Conservation (phyloP, 2,113 vertebrate species). For the Saccopteryx bilineata region DNA sequence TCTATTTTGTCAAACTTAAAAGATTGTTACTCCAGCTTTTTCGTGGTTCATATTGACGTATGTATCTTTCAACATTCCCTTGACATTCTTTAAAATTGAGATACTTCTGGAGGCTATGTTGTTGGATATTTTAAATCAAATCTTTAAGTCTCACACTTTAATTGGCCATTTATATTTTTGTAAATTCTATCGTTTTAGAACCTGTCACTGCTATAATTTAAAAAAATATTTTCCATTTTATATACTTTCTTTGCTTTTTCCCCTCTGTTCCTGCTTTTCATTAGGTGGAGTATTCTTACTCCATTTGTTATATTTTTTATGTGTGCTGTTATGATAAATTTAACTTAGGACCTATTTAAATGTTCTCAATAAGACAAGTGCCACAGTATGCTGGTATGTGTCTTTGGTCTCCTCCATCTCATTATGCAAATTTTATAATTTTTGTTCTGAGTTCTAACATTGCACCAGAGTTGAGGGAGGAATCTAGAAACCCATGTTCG, state of each 20-base stretch:
- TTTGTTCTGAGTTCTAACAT: not conserved
- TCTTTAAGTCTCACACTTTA: not conserved
- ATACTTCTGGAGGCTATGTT: not conserved
- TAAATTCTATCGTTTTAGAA: not conserved
- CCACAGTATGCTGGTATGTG: not conserved
- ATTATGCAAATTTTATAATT: not conserved
- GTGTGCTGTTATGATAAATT: not conserved
- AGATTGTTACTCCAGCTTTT: not conserved
- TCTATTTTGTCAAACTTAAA: constrained; percentile 29
- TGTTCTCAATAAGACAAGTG: not conserved
- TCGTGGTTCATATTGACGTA: not conserved
- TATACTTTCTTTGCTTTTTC: not conserved
- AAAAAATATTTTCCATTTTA: not conserved
- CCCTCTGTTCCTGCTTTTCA: not conserved
- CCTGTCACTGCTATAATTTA: not conserved
- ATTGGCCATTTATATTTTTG: not conserved
- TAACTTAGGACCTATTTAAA: not conserved
- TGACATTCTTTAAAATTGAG: not conserved
- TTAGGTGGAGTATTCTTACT: not conserved
- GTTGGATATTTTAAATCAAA: constrained; percentile 29
- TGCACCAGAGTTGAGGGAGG: not conserved
- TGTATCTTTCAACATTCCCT: not conserved
- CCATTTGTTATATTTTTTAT: not conserved
- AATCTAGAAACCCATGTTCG: not conserved
- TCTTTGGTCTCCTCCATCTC: not conserved